Conservation (phyloP, 2,888 invertebrate genomes). For the Cosmia pyralina region DNA sequence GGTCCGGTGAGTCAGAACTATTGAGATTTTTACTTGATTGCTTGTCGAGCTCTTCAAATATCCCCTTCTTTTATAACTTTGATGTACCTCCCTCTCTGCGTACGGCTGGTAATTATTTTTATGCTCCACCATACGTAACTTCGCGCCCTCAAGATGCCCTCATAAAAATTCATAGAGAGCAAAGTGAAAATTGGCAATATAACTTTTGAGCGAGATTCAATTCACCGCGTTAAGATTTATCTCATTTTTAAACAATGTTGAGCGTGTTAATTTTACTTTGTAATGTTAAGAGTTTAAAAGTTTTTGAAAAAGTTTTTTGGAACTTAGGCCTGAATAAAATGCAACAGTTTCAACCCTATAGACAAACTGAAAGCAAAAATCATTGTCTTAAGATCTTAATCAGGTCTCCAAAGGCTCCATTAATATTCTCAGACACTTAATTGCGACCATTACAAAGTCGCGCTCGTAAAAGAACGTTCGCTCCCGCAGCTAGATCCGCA, state of each 20-base stretch:
- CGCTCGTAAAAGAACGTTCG: slow-evolving; percentile 65
- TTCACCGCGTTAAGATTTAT: slow-evolving; percentile 64
- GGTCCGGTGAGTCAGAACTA: slow-evolving; percentile 88
- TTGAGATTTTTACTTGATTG: slow-evolving; percentile 90
- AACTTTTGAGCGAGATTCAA: slow-evolving; percentile 73
- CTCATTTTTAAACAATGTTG: slow-evolving; percentile 56
- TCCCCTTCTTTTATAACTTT: slow-evolving; percentile 88
- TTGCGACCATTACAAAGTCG: slow-evolving; percentile 67
- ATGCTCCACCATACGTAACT: slow-evolving; percentile 84
- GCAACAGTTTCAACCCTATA: background rate
- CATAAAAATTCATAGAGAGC: slow-evolving; percentile 86
- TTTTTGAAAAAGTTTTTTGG: background rate
- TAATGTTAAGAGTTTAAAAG: slow-evolving; percentile 31
- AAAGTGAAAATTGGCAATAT: slow-evolving; percentile 80
- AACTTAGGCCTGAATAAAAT: background rate
- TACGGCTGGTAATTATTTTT: slow-evolving; percentile 88
- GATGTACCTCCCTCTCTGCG: slow-evolving; percentile 82
- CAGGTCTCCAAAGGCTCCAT: slow-evolving; percentile 48
- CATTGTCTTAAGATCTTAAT: slow-evolving; percentile 38
- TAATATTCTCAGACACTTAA: slow-evolving; percentile 61
- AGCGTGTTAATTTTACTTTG: slow-evolving; percentile 32
- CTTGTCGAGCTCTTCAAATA: slow-evolving; percentile 89
- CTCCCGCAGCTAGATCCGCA: slow-evolving; percentile 61
- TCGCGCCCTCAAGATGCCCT: slow-evolving; percentile 83
- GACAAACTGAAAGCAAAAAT: slow-evolving; percentile 34